Evolutionary conservation across 2,888 invertebrate genomes (phyloP), one percentile per base, ranked within the genome.

Genomic region (Aphidius colemani): DNA sequence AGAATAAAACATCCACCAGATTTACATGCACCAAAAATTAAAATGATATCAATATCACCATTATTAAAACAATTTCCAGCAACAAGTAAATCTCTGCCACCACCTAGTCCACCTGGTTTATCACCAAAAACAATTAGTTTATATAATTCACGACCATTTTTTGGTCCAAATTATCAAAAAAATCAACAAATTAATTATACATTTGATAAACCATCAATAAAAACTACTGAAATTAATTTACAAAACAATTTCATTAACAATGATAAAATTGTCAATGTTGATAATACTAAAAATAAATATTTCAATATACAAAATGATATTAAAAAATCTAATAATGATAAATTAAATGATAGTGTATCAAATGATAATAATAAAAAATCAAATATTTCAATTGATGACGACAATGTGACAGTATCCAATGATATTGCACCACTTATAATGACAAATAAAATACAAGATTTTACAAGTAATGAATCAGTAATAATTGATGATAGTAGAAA

Each of bases 1-100:
- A 85, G 89, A 74, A 86, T 90, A 76, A 90, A 90, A 78, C 89
- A 87, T 75, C 88, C 89, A 2, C 89, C 90, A 41, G 89, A 89
- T 48, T 45, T 89, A 43, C 87, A 88, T 43, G 88, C 88, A 65
- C 88, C 89, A 5, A 85, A 89, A 71, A 85, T 89, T 68, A 90
- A 90, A 78, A 86, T 89, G 77, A 85, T 88, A 62, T 81, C 85
- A 10, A 73, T 85, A 59, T 84, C 86, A 11, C 85, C 87, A 49
- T 79, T 85, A 39, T 77, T 85, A 44, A 87, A 86, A 69, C 87
- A 88, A 77, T 86, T 87, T 69, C 82, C 87, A 53, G 85, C 86
- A 44, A 85, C 87, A 49, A 87, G 87, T 73, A 87, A 87, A 67
- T 86, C 86, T 66, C 77, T 87, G 59, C 79, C 79, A 4, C 79